Base-by-base conservation (phyloP, 35 echinoderm and acorn worm genomes). In the Patiria miniata region DNA sequence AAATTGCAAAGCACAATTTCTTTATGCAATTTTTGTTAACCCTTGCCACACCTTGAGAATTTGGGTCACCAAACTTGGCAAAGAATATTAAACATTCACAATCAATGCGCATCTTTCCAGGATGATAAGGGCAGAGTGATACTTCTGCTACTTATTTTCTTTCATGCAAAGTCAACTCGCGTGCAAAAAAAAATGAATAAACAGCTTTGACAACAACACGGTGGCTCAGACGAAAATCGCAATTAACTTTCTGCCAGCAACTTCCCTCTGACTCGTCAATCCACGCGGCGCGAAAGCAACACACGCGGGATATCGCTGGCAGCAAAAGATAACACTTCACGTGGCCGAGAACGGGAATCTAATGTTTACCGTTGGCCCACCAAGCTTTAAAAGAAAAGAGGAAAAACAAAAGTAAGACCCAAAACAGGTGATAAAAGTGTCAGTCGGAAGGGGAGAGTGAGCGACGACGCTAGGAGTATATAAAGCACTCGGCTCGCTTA, bases 341-440 rank as follows among this genome's bases (percentile, higher is more conserved):
- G 34, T 12, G 7, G 30, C 58, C 42, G 12, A 47, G 12, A 68
- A 26, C 65, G 2, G 23, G 29, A 10, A 30, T 26, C 65, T 73
- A 12, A 30, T 73, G 65, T 73, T 73, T 73, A 34, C 29, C 21
- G 65, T 73, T 10, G 65, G 2, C 65, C 65, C 4, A 22, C 26
- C 65, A 23, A 22, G 65, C 65, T 73, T 73, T 12, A 4, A 4
- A 47, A 47, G n/a, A n/a, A n/a, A n/a, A n/a, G n/a, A n/a, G n/a
- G n/a, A n/a, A n/a, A n/a, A n/a, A n/a, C n/a, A 73, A 73, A 73
- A 73, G 23, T 73, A 73, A 30, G 26, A 73, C 65, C 12, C 21
- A 18, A 73, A 26, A 69, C 61, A 30, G 65, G 65, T 73, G 65
- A 73, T 73, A 73, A 73, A 73, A 73, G 12, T 34, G 65, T 73